Evolutionary conservation across 2,113 vertebrate species (phyloP), one percentile per base, ranked within the genome.

Genomic region (Dolichallabes microphthalmus): DNA sequence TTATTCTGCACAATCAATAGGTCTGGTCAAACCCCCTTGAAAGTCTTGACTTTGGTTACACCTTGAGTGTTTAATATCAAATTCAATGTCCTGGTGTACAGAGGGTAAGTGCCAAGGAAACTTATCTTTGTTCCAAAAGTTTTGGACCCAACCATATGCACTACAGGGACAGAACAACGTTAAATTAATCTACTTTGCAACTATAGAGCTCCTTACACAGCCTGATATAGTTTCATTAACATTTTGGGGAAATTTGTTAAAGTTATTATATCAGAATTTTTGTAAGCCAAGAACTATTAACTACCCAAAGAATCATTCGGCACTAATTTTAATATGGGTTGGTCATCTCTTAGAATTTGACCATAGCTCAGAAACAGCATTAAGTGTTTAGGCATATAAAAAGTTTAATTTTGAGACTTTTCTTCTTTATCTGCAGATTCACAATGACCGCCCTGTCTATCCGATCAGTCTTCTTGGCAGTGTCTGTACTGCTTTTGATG

Each of bases 361-460:
- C 52, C 30, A 20, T 30, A 30, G 74, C 22, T 73, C 3, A 6
- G 20, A 25, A 74, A 50, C 22, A 74, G 22, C 14, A 74, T n/a
- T 74, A 19, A 52, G 22, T 74, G 39, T 30, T 45, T 45, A 2
- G 11, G 35, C 7, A 45, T 66, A 64, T 64, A 13, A 64, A 27
- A 27, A 27, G 2, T 30, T 7, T 4, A 27, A 66, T 80, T 69
- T 17, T 68, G 2, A 63, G 53, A 22, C n/a, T 0, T 88, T 81
- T 0, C 2, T 82, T 55, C 85, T 93, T 80, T 83, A 80, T 93
- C 89, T 9, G 85, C 89, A 97, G 96, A 91, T 79, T 91, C 88
- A 90, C 87, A 89, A 98, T 98, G 97, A 90, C 92, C 92, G 87
- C 82, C 73, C 79, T 93, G 68, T 88, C 17, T 50, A 91, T 91